A percentile compares a stretch with the other conserved stretches of the same genome.
Evolutionary conservation across 2,797 vertebrate species (phyloP).

Genomic region (Sebastes nivosus): DNA sequence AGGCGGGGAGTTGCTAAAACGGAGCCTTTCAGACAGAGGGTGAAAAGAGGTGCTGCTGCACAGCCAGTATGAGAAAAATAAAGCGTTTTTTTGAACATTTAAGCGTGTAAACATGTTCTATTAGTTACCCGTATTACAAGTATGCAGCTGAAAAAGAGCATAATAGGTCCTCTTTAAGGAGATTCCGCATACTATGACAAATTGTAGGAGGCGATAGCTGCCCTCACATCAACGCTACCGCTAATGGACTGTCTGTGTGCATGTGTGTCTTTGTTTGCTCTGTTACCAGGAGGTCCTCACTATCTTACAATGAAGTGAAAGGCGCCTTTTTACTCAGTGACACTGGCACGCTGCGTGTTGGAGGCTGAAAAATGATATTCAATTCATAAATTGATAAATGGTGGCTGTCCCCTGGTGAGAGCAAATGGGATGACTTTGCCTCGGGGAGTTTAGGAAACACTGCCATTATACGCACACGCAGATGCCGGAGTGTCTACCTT

Average conservation of each 20-base stretch:
- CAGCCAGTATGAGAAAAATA: no score
- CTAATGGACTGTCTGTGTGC: constrained; percentile 7
- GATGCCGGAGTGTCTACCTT: not conserved
- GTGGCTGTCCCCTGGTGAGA: constrained; percentile 53
- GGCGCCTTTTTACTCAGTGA: constrained; percentile 47
- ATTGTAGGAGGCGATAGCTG: not conserved
- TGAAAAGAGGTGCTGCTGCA: no score
- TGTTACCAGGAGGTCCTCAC: constrained; percentile 27
- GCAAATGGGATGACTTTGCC: constrained; percentile 57
- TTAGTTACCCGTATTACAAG: no score
- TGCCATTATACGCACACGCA: constrained; percentile 10
- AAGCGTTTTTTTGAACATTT: no score
- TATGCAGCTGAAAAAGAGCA: no score
- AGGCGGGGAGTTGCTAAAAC: no score
- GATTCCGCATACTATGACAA: not conserved
- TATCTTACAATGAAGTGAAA: constrained; percentile 36
- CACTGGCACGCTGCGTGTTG: constrained; percentile 44
- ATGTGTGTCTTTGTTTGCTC: constrained; percentile 22
- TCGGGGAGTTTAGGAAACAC: constrained; percentile 56
- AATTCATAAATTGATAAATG: constrained; percentile 75
- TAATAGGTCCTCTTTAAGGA: no score
- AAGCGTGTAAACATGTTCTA: no score
- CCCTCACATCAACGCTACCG: not conserved
- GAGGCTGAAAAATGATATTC: constrained; percentile 60
- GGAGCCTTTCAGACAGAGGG: no score